Base-by-base conservation (phyloP, 2,797 vertebrate species). In the Tamandua tetradactyla region DNA sequence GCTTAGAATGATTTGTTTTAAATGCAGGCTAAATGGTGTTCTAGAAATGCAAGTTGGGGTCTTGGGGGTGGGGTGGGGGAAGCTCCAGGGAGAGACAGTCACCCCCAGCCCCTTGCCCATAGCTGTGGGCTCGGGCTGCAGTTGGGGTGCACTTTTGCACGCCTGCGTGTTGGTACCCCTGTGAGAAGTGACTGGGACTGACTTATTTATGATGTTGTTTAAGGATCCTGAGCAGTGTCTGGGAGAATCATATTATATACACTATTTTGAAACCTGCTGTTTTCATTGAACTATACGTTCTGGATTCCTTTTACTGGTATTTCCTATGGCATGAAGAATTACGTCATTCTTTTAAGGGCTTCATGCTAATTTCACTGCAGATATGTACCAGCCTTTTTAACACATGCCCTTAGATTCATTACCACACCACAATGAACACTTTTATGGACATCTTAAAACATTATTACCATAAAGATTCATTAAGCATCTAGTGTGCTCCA, bases 161-260 rank as follows among this genome's bases (percentile, higher is more conserved):
- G 22, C 47, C 52, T 27, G 0, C 2, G 0, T 32, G 2, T 57
- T 2, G 17, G 18, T 3, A 0, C 23, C 0, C 0, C 17, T 10
- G 17, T 47, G 80, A 18, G 13, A 23, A 5, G 13, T 3, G 20
- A n/a, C 14, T 9, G 7, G 62, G 42, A 42, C 64, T 27, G 9
- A 27, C 1, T 64, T 42, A 59, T 20, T 66, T 25, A 75, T 30
- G 35, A 23, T 2, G 10, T 61, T 35, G 5, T 35, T 47, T 59
- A 37, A 47, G 1, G 3, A 44, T 75, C 23, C 10, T 27, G 23
- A 49, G 64, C 7, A 32, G 5, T 35, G 49, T 66, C 35, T 32
- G 64, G 10, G 32, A 66, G 64, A 12, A 37, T 64, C 42, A 1
- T 30, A 6, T 37, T 7, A 6, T 47, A 2, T 42, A 12, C 4